Conservation (phyloP, 2,888 invertebrate genomes). For the Choreutis nemorana region DNA sequence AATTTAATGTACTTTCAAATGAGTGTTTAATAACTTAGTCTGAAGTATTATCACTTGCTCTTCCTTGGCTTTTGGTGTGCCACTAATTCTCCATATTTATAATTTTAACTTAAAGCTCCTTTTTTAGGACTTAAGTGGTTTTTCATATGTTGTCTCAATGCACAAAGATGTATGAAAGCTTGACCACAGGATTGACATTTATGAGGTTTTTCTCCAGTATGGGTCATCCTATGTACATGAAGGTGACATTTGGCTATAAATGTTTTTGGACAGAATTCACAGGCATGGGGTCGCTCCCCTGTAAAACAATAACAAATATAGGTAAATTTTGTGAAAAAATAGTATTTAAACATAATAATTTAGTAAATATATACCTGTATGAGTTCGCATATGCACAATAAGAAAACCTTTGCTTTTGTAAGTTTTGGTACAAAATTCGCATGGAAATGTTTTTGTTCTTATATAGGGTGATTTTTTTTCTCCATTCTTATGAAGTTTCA, state of each 20-base stretch:
- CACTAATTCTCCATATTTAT: no score
- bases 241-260: conserved; percentile 93
- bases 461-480: no score
- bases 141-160: conserved; percentile 93
- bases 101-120: no score
- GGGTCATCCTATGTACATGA: conserved; percentile 90
- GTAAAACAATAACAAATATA: conserved; percentile 3
- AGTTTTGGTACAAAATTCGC: conserved; percentile 83
- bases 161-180: conserved; percentile 92
- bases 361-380: conserved; percentile 76
- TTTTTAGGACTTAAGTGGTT: no score
- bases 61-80: no score
- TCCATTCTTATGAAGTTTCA: no score
- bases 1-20: no score
- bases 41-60: no score
- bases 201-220: conserved; percentile 90
- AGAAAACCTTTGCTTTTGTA: conserved; percentile 87
- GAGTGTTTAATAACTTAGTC: no score
- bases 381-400: conserved; percentile 83
- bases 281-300: conserved; percentile 81
- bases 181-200: conserved; percentile 89
- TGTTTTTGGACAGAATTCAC: conserved; percentile 88
- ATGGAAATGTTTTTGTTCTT: conserved; percentile 89
- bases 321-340: no score
- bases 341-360: background rate